These are phyloP conservation scores for Miichthys miiuy DNA, from an alignment of 2,797 vertebrate genomes.

Conservation along the genomic window DNA sequence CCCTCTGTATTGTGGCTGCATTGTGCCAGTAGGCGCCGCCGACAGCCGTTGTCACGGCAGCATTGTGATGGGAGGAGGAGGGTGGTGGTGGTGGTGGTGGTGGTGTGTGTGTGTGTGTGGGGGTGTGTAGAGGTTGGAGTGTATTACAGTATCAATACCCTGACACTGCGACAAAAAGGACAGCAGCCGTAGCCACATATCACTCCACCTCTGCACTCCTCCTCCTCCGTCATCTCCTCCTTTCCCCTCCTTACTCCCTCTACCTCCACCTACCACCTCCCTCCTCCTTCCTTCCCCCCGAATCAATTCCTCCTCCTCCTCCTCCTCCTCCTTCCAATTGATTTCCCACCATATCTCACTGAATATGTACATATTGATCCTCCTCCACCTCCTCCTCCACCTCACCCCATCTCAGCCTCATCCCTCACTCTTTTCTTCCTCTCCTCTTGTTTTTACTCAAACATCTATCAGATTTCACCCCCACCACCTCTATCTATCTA, in stretches of 20 bases:
- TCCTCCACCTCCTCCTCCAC: conserved; percentile 36
- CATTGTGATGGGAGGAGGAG: conserved; percentile 80
- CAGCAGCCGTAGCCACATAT: conserved; percentile 86
- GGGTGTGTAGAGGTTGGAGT: conserved; percentile 52
- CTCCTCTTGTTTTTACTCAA: conserved; percentile 73
- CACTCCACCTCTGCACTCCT: conserved; percentile 83
- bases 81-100: conserved; percentile 36
- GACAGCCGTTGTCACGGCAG: conserved; percentile 84
- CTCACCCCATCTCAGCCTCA: conserved; percentile 40
- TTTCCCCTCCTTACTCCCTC: conserved; percentile 34
- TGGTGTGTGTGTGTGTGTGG: conserved; percentile 43
- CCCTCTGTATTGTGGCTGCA: conserved; percentile 86
- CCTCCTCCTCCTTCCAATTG: conserved; percentile 69
- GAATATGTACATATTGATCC: conserved; percentile 86
- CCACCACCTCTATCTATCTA: conserved; percentile 53
- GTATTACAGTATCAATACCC: conserved; percentile 89
- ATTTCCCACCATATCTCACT: conserved; percentile 82
- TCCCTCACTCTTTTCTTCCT: conserved; percentile 69
- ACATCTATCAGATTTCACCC: conserved; percentile 80
- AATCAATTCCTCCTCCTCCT: conserved; percentile 76
- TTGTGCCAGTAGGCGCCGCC: conserved; percentile 87
- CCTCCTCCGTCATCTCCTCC: conserved; percentile 45
- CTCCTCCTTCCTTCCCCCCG: conserved; percentile 38
- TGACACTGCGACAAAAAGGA: conserved; percentile 90
- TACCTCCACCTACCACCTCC: conserved; percentile 41